These are phyloP conservation scores for Lophotriccus pileatus DNA, from an alignment of 2,797 vertebrate genomes.

Conservation along the genomic window DNA sequence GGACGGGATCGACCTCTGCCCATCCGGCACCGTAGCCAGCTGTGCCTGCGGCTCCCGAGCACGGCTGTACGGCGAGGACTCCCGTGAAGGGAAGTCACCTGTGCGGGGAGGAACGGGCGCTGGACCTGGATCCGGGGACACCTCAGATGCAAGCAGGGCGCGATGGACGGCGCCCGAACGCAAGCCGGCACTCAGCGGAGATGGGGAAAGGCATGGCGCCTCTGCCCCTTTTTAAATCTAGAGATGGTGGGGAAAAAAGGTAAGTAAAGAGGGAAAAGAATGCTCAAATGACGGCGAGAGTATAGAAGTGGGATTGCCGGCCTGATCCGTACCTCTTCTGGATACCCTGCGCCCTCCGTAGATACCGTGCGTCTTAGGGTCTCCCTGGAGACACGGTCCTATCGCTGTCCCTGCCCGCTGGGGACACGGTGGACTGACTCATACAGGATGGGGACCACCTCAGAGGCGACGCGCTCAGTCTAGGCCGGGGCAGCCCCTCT, in stretches of 20 bases:
- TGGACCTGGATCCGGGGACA: too few relatives aligned
- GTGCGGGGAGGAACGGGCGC: fast-evolving
- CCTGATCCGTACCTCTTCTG: not conserved
- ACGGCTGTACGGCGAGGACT: not conserved
- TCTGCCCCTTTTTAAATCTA: not conserved
- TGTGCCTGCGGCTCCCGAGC: not conserved
- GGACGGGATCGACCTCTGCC: too few relatives aligned
- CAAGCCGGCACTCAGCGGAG: too few relatives aligned
- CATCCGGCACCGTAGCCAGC: fast-evolving
- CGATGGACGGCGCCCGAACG: not conserved
- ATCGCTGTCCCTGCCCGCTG: not conserved
- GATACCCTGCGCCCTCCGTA: not conserved
- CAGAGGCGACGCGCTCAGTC: not conserved
- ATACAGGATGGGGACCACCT: not conserved
- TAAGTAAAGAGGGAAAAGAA: not conserved
- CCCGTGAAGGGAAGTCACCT: not conserved
- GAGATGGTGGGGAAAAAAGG: fast-evolving
- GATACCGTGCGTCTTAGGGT: not conserved
- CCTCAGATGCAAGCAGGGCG: not conserved
- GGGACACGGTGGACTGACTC: not conserved
- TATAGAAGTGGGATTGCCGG: not conserved
- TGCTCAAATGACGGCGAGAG: not conserved
- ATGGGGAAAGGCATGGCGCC: not conserved
- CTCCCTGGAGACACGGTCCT: not conserved
- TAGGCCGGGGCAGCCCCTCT: not conserved